phyloP scores from a whole-genome alignment of 2,797 vertebrate genomes.

The Dallia pectoralis region DNA sequence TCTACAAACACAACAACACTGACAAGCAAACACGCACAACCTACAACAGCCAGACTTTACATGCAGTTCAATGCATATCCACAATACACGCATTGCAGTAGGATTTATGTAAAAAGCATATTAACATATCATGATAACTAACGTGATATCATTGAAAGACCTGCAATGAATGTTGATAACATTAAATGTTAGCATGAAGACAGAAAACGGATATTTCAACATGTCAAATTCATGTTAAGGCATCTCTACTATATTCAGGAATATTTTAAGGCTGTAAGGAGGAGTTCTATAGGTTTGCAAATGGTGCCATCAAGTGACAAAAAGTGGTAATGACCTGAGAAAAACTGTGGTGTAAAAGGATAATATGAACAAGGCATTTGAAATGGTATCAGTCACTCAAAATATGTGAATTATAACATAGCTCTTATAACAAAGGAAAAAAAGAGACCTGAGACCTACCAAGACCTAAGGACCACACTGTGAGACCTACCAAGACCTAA shows the following conservation, averaged over 20 bases:
- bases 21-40: background rate
- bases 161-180: background rate
- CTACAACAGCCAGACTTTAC: background rate
- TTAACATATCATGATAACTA: too few species aligned
- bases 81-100: background rate
- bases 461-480: too few species aligned
- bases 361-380: too few species aligned
- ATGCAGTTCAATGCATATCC: background rate
- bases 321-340: background rate
- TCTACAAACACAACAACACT: background rate
- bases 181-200: background rate
- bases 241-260: background rate
- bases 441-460: too few species aligned
- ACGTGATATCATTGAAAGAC: background rate
- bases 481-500: too few species aligned
- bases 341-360: too few species aligned
- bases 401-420: too few species aligned
- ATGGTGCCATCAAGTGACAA: constrained; percentile 42
- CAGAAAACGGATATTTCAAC: background rate
- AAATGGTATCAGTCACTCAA: too few species aligned
- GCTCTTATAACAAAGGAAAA: too few species aligned
- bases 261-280: constrained; percentile 1
- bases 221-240: background rate
- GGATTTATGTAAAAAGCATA: background rate
- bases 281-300: constrained; percentile 8